Evolutionary conservation across 2,797 vertebrate species (phyloP), one percentile per base, ranked within the genome.

Genomic region (Atherinosoma microstoma): DNA sequence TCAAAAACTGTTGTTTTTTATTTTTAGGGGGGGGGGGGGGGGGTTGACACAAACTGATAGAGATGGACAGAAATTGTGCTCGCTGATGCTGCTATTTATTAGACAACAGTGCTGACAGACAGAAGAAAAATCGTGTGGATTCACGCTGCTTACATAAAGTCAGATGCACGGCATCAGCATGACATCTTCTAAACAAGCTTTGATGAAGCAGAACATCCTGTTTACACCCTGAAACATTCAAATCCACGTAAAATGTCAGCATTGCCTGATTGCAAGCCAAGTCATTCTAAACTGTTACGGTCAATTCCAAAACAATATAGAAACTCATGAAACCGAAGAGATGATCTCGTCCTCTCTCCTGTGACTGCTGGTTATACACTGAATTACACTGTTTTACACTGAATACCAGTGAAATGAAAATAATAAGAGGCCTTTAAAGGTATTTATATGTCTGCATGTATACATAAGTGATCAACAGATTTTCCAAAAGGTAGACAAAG

Each of bases 91-190:
- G 32, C 36, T 54, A 3, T 32, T 30, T 34, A n/a, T 49, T 38
- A 56, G 54, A 27, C 45, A 67, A 42, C 32, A 13, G 4, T 27
- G 18, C 8, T 38, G 47, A 49, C 24, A 57, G 11, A 64, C 15
- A 58, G 54, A 7, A 64, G 47, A 64, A 22, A 29, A 20, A 67
- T 61, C 5, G 24, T 51, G 35, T 0, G 42, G 38, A 58, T 29
- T 34, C 54, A 45, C 29, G 36, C 36, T 47, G 54, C n/a, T 47
- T 30, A 67, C 35, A 66, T 40, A 7, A 20, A 56, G 27, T 56
- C 53, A 56, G 53, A 56, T 27, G 53, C 22, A 30, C 53, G 16
- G 53, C 53, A 30, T 56, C 27, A 18, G 27, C 12, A 30, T 30
- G 53, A 30, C 53, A 56, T 56, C 53, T 29, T 56, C 2, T 13